Conservation (phyloP, 2,888 invertebrate genomes). For the Hirtodrosophila histrioides region DNA sequence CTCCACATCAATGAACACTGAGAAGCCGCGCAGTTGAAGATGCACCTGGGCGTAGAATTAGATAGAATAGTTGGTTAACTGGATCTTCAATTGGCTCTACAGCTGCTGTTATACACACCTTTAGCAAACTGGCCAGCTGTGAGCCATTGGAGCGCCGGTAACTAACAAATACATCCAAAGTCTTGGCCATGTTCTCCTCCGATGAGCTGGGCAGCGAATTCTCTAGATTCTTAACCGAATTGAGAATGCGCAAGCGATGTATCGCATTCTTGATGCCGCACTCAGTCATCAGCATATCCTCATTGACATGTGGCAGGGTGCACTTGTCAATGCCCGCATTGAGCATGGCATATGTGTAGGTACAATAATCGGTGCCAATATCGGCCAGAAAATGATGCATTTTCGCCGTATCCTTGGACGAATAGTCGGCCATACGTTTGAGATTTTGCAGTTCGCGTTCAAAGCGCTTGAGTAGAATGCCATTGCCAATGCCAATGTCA, state of each 20-base stretch:
- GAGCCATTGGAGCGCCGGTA: conserved; percentile 98
- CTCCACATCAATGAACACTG: conserved; percentile 99
- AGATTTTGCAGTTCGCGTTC: conserved; percentile 95
- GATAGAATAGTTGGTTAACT: no score
- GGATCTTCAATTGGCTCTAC: no score
- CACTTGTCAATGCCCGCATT: conserved; percentile 97
- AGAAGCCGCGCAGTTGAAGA: conserved; percentile 96
- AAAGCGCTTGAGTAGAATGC: conserved; percentile 96
- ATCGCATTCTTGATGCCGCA: conserved; percentile 97
- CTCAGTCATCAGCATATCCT: conserved; percentile 95
- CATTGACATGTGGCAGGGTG: conserved; percentile 92
- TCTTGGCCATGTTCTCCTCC: conserved; percentile 93
- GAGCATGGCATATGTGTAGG: conserved; percentile 98
- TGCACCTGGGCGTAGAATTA: conserved; percentile 88
- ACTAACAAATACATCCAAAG: conserved; percentile 98
- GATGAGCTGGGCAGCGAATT: conserved; percentile 88
- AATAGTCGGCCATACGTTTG: conserved; percentile 98
- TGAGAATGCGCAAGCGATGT: conserved; percentile 95
- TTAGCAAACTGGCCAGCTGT: conserved; percentile 96
- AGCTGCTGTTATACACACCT: conserved; percentile 83
- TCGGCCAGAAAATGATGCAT: conserved; percentile 93
- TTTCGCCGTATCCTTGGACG: conserved; percentile 95
- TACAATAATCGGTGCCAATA: conserved; percentile 95
- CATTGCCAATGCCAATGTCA: conserved; percentile 96
- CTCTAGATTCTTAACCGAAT: conserved; percentile 89